Evolutionary conservation across 1,140 invertebrate species (phyloP).

Genomic region (Plutomurus gul): DNA sequence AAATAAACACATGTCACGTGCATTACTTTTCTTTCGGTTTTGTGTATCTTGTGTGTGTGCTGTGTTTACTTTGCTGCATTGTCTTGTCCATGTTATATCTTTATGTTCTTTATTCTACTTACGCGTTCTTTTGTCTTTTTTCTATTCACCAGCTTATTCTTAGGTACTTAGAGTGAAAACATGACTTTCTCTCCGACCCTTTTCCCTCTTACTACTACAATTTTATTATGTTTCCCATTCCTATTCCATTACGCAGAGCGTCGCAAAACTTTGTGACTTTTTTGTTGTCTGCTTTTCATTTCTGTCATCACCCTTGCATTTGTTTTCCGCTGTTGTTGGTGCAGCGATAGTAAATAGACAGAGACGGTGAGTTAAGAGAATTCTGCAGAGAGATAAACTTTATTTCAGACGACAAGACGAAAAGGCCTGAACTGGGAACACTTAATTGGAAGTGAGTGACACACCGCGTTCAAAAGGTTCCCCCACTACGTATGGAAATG

Average conservation of each 20-base stretch:
- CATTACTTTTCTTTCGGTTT: background rate
- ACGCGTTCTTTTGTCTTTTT: too few relatives aligned
- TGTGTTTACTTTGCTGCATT: too few relatives aligned
- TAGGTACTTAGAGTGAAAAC: too few relatives aligned
- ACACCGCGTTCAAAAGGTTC: too few relatives aligned
- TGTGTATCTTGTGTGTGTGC: background rate
- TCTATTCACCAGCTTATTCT: too few relatives aligned
- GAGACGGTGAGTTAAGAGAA: background rate
- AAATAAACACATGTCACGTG: background rate
- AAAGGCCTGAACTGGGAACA: background rate
- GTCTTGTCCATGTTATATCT: too few relatives aligned
- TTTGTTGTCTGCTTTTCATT: conserved; percentile 62
- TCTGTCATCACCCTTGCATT: conserved; percentile 70
- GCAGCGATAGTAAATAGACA: background rate
- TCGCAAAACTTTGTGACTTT: conserved; percentile 50
- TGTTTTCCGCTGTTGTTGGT: background rate
- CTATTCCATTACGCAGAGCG: background rate
- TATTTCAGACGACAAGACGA: background rate
- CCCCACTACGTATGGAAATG: too few relatives aligned
- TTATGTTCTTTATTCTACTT: too few relatives aligned
- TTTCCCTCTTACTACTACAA: background rate
- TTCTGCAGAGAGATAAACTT: background rate
- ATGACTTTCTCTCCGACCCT: background rate
- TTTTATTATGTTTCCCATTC: conserved; percentile 31
- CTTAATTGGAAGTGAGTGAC: conserved; percentile 17